Percentiles rank a stretch among this genome's conserved stretches.
phyloP scores from a whole-genome alignment of 2,888 invertebrate species.

The Latrodectus hesperus region DNA sequence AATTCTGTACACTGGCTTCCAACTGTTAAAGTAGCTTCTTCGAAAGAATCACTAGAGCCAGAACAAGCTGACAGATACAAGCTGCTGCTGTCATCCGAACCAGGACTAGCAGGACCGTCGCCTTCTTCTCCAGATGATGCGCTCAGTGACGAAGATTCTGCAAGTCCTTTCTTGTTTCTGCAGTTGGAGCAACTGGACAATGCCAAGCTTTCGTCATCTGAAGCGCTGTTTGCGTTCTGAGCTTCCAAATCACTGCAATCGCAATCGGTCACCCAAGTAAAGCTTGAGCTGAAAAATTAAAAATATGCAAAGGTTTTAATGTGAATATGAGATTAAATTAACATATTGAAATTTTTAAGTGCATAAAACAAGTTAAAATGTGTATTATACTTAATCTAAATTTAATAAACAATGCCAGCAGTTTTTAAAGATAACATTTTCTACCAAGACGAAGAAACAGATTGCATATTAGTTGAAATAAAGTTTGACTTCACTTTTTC shows the following conservation, averaged over 20 bases:
- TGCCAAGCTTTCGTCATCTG: constrained; percentile 39
- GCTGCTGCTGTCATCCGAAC: constrained; percentile 42
- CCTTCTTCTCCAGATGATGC: constrained; percentile 27
- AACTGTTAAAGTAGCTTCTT: constrained; percentile 14
- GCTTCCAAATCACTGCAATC: constrained; percentile 67
- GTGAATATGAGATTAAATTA: neutral
- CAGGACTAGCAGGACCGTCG: constrained; percentile 9
- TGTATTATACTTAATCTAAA: too few species aligned
- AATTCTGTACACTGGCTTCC: neutral
- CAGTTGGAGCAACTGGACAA: constrained; percentile 44
- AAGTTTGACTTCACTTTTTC: too few species aligned
- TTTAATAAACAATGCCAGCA: too few species aligned
- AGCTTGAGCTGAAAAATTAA: constrained; percentile 59
- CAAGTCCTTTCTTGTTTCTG: constrained; percentile 5
- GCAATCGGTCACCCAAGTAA: constrained; percentile 68
- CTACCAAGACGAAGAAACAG: too few species aligned
- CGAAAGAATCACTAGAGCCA: constrained; percentile 60
- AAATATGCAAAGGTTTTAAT: neutral
- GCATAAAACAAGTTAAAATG: neutral
- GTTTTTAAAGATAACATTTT: too few species aligned
- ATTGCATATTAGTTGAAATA: too few species aligned
- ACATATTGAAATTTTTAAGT: neutral
- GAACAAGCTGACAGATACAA: constrained; percentile 65
- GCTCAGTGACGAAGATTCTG: constrained; percentile 19
- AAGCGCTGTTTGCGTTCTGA: constrained; percentile 18